Evolutionary conservation across 2,888 invertebrate genomes (phyloP), one percentile per base, ranked within the genome.

Genomic region (Drosophila diplacantha): DNA sequence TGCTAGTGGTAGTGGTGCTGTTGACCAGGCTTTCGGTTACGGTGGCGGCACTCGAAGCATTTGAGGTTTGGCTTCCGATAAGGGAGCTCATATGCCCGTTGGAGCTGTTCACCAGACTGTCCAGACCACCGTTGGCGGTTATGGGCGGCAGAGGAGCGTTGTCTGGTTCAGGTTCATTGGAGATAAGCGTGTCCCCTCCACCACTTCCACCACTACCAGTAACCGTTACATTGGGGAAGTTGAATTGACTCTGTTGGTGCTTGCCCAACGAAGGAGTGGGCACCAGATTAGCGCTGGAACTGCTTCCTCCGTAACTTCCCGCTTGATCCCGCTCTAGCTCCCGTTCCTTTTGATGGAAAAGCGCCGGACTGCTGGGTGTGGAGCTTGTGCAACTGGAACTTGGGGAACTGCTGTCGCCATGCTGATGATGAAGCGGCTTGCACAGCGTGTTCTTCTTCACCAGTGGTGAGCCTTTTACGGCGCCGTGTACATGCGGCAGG

Each of bases 351-450:
- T 84, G 72, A 47, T 84, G 85, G 39, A 87, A 90, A 78, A 93
- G 90, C 76, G 96, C 97, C 50, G 98, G 98, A 85, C 96, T 97
- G 77, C 97, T 97, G 69, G 98, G 97, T 68, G 97, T 96, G 60
- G 97, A 97, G 87, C 96, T 97, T 89, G 97, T 97, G 90, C 97
- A 97, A 88, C 97, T 97, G 56, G 97, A 97, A 56, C 96, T 96
- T 87, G 95, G 96, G 39, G 97, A 97, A 88, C 96, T 95, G 73
- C 95, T 96, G 89, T 96, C 96, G 29, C 66, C 58, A 8, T 74
- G 77, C 20, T 78, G 76, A 34, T 75, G 83, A 65, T 78, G 75
- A 11, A 66, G 65, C 0, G 80, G 77, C 38, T 85, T 86, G n/a
- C 81, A 77, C 9, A 86, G 65, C 4, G 80, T 80, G 54, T 75